These are phyloP conservation scores for Pempheris klunzingeri DNA, from an alignment of 2,797 vertebrate species.

Conservation along the genomic window DNA sequence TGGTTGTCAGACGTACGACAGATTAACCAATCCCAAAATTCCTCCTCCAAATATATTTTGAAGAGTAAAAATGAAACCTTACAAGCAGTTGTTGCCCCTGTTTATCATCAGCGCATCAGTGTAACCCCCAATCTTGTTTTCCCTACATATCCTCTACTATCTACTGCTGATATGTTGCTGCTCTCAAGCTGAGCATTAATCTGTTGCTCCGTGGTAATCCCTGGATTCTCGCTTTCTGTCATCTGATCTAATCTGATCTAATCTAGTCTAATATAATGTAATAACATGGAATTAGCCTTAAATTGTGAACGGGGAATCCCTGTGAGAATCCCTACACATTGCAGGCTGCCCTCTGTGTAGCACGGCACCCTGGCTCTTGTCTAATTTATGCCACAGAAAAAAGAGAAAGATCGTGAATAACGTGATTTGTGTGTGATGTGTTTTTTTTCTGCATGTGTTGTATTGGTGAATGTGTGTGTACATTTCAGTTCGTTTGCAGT, in stretches of 20 bases:
- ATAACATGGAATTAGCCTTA: slow-evolving; percentile 80
- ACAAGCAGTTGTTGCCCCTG: slow-evolving; percentile 20
- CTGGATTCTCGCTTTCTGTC: slow-evolving; percentile 74
- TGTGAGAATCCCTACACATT: slow-evolving; percentile 49
- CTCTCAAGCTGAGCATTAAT: slow-evolving; percentile 70
- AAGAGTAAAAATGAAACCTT: slow-evolving; percentile 31
- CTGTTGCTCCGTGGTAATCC: slow-evolving; percentile 81
- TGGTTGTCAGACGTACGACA: slow-evolving; percentile 51
- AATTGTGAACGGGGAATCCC: slow-evolving; percentile 66
- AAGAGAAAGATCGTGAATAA: background rate
- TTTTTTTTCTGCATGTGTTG: slow-evolving; percentile 10
- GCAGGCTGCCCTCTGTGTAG: slow-evolving; percentile 36
- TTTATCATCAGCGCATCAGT: slow-evolving; percentile 39
- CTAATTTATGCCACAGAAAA: slow-evolving; percentile 4
- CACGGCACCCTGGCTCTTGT: slow-evolving; percentile 17
- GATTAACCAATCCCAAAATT: slow-evolving; percentile 38
- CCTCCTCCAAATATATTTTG: slow-evolving; percentile 38
- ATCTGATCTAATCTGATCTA: slow-evolving; percentile 76
- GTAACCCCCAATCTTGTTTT: slow-evolving; percentile 7
- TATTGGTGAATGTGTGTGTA: slow-evolving; percentile 4
- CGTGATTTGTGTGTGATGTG: background rate
- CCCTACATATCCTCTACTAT: slow-evolving; percentile 9
- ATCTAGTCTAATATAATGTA: slow-evolving; percentile 77
- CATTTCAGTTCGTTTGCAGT: slow-evolving; percentile 1
- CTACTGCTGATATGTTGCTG: slow-evolving; percentile 51